Base-by-base conservation (phyloP, 1,140 invertebrate genomes). In the Paramacrobiotus metropolitanus region DNA sequence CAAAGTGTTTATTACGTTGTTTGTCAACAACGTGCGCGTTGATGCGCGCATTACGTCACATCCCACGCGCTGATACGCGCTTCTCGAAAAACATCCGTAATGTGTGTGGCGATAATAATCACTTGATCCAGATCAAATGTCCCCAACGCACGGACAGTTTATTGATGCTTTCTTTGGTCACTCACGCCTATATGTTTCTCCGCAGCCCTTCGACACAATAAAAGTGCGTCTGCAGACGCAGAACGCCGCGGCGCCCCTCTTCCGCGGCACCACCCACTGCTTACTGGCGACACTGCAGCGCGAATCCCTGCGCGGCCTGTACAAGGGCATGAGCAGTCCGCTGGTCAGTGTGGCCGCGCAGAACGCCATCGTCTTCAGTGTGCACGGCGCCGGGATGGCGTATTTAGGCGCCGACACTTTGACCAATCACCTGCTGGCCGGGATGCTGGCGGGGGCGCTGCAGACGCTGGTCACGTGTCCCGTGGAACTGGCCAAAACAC, bases 321-420 rank as follows among this genome's bases (percentile, higher is more conserved):
- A 87, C 72, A 78, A 81, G 65, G 89, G 89, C 4, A 83, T 94
- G 66, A 78, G 81, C 1, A 87, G 86, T 28, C 90, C 90, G 3
- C 76, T 94, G 69, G 81, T 80, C 20, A 86, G 87, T 4, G 81
- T 93, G 2, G 82, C 86, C 18, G 74, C 80, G 2, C 81, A 93
- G 1, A 94, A 94, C 70, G 87, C 89, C 1, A 81, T 93, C 30
- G 81, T 91, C 1, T 95, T 95, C 68, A 88, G 90, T 1, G 82
- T 87, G 1, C 89, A 93, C 68, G 86, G 86, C 24, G 82, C 84
- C 63, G 78, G 82, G 0, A 80, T 82, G 62, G 75, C 80, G 62
- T 68, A 73, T 1, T 65, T 84, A n/a, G 66, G 75, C 0, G 75
- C 84, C 9, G n/a, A 40, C n/a, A 9, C 34, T n/a, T 40, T n/a